phyloP scores from a whole-genome alignment of 2,888 invertebrate genomes.

The Thumatha senex region DNA sequence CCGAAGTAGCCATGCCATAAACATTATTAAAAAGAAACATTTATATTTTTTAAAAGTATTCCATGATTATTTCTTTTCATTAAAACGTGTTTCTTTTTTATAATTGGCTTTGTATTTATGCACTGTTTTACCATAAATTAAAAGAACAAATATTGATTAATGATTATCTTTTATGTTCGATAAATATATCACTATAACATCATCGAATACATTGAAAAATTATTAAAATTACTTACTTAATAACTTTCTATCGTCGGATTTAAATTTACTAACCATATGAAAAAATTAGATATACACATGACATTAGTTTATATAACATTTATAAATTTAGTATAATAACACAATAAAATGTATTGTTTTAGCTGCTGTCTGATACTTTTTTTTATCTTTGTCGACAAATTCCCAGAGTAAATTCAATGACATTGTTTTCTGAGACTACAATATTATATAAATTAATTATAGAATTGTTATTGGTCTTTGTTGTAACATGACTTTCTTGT shows the following conservation, averaged over 20 bases:
- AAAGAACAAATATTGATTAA: not conserved
- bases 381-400: not conserved
- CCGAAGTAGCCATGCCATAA: too few species aligned
- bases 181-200: constrained; percentile 1
- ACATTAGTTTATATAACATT: not conserved
- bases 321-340: not conserved
- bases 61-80: too few species aligned
- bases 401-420: not conserved
- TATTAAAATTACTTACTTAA: constrained; percentile 17
- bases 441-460: not conserved
- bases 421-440: not conserved
- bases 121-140: constrained; percentile 4
- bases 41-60: too few species aligned
- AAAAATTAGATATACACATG: too few species aligned
- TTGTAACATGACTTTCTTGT: not conserved
- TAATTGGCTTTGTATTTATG: not conserved
- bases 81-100: too few species aligned
- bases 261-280: constrained; percentile 7
- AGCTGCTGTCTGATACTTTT: not conserved
- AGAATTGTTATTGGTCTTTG: not conserved
- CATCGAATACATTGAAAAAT: constrained; percentile 10
- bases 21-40: too few species aligned
- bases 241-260: constrained; percentile 25
- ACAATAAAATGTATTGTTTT: not conserved
- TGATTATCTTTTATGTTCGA: constrained; percentile 5